These are phyloP conservation scores for Rhyzopertha dominica DNA, from an alignment of 1,140 invertebrate genomes.

Conservation along the genomic window DNA sequence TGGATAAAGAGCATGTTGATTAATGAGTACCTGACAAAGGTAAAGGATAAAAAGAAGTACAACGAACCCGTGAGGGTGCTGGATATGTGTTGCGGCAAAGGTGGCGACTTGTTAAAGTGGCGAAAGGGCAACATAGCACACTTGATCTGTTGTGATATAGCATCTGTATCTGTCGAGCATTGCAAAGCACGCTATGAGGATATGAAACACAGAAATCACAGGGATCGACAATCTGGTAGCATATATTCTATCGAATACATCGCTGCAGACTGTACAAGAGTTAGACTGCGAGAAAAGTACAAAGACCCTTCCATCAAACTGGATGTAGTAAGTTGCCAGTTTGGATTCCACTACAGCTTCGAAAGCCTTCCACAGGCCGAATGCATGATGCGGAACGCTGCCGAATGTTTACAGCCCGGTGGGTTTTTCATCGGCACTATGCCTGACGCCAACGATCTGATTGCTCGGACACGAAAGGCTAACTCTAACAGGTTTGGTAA, in stretches of 20 bases:
- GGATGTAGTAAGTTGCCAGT: slow-evolving; percentile 94
- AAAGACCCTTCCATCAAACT: slow-evolving; percentile 70
- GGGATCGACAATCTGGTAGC: slow-evolving; percentile 38
- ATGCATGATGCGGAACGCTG: slow-evolving; percentile 88
- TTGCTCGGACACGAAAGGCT: slow-evolving; percentile 55
- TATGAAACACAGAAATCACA: slow-evolving; percentile 45
- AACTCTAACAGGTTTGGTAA: slow-evolving; percentile 74
- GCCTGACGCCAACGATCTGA: slow-evolving; percentile 87
- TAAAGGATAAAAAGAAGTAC: slow-evolving; percentile 56
- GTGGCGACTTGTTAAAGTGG: slow-evolving; percentile 96
- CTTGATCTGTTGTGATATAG: slow-evolving; percentile 94
- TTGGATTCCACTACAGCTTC: slow-evolving; percentile 96
- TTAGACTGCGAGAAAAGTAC: slow-evolving; percentile 66
- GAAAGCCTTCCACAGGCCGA: slow-evolving; percentile 87
- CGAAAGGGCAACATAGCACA: slow-evolving; percentile 75
- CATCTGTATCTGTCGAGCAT: slow-evolving; percentile 85
- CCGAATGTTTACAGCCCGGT: slow-evolving; percentile 79
- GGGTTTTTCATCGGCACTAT: slow-evolving; percentile 97
- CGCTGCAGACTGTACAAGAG: slow-evolving; percentile 84
- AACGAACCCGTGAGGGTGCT: slow-evolving; percentile 57
- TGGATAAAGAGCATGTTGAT: slow-evolving; percentile 98
- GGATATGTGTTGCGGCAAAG: slow-evolving; percentile 89
- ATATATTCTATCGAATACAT: slow-evolving; percentile 87
- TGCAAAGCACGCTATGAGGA: slow-evolving; percentile 66
- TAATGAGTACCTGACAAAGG: slow-evolving; percentile 61